Conservation (phyloP, 2,113 vertebrate species). For the Mus spicilegus region DNA sequence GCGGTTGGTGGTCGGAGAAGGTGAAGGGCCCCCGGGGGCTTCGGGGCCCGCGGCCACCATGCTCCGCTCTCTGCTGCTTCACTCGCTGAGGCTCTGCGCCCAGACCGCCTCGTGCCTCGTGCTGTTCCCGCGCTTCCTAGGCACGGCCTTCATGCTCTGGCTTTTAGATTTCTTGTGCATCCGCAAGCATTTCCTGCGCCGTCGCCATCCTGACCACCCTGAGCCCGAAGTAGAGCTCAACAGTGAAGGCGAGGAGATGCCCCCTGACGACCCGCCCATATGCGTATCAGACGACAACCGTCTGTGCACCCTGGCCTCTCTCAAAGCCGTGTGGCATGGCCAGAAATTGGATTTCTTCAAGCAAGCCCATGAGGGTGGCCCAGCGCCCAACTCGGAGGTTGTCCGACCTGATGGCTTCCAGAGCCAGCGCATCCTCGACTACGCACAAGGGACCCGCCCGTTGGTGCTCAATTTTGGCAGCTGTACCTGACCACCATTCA, state of each 20-base stretch:
- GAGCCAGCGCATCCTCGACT: constrained; percentile 93
- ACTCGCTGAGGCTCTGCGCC: constrained; percentile 92
- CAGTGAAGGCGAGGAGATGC: constrained; percentile 75
- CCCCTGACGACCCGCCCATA: constrained; percentile 95
- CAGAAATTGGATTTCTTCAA: constrained; percentile 99
- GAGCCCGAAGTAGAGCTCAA: constrained; percentile 74
- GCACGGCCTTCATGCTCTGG: constrained; percentile 97
- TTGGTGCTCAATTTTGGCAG: constrained; percentile 99
- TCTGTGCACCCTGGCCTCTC: constrained; percentile 97
- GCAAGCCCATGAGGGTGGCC: constrained; percentile 92
- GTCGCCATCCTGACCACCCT: constrained; percentile 84
- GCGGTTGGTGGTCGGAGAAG: constrained; percentile 65
- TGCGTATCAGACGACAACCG: constrained; percentile 97
- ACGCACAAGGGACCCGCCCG: constrained; percentile 92
- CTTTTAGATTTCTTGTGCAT: constrained; percentile 98
- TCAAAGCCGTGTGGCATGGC: constrained; percentile 97
- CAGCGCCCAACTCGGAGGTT: constrained; percentile 97
- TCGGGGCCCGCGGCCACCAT: constrained; percentile 85
- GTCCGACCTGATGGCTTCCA: constrained; percentile 91
- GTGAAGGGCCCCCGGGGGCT: constrained; percentile 69
- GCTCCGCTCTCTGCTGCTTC: constrained; percentile 93
- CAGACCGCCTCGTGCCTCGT: constrained; percentile 94
- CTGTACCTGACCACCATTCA: constrained; percentile 99
- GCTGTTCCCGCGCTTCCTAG: constrained; percentile 96
- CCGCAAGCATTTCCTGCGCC: constrained; percentile 92